Conservation (phyloP, 2,113 vertebrate genomes). For the Myotis davidii region DNA sequence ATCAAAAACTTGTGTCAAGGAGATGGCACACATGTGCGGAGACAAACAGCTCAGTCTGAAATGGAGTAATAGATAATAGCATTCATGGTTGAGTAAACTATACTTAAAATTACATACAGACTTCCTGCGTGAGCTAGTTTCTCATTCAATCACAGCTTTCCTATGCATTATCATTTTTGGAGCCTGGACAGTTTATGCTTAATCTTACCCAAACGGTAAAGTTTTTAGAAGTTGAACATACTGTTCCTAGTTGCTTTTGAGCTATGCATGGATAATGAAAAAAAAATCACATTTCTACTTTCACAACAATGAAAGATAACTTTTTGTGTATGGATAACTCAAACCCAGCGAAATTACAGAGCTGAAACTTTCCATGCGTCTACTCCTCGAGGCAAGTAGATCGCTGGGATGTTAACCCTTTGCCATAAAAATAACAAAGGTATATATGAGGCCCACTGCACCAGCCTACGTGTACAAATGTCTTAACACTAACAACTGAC, state of each 20-base stretch:
- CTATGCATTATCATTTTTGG: constrained; percentile 29
- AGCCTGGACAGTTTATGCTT: constrained; percentile 16
- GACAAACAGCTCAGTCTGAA: constrained; percentile 7
- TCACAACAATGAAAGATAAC: constrained; percentile 52
- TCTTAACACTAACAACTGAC: background rate
- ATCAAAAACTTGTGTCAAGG: constrained; percentile 17
- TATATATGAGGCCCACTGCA: background rate
- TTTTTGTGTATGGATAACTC: constrained; percentile 19
- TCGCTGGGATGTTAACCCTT: background rate
- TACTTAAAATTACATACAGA: constrained; percentile 11
- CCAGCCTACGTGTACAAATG: background rate
- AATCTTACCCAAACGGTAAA: constrained; percentile 52
- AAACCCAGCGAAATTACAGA: constrained; percentile 19
- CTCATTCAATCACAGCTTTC: constrained; percentile 42
- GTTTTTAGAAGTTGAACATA: constrained; percentile 49
- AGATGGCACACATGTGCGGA: background rate
- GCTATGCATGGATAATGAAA: constrained; percentile 49
- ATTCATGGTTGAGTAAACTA: background rate
- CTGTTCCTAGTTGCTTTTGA: constrained; percentile 11
- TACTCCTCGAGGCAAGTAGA: constrained; percentile 19
- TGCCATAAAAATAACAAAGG: background rate
- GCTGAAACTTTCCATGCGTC: constrained; percentile 18
- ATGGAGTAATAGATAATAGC: background rate
- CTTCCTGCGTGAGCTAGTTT: constrained; percentile 22
- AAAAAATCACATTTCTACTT: constrained; percentile 36